Evolutionary conservation across 2,113 vertebrate species (phyloP).

Genomic region (Rostratula benghalensis): DNA sequence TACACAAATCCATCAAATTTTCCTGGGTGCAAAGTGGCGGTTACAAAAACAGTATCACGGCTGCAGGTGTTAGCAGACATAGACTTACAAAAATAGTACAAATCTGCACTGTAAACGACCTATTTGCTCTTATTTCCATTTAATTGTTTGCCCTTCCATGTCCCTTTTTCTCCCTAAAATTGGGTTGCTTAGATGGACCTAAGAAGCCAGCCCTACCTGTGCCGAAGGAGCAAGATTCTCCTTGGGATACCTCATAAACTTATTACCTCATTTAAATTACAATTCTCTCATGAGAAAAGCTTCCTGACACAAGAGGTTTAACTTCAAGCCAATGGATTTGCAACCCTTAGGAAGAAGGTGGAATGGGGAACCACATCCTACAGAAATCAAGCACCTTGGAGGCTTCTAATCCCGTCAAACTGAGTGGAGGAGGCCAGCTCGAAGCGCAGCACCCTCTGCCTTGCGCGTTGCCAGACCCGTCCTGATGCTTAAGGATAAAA

Average conservation of each 20-base stretch:
- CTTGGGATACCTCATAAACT: background rate
- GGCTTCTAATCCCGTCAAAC: background rate
- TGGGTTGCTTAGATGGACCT: background rate
- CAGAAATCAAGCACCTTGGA: background rate
- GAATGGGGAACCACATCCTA: background rate
- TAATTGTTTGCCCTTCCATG: background rate
- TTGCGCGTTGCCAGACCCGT: background rate
- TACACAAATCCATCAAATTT: constrained; percentile 24
- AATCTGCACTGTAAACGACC: background rate
- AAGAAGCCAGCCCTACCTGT: background rate
- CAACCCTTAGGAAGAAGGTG: background rate
- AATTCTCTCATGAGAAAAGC: background rate
- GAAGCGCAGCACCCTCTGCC: fast-evolving
- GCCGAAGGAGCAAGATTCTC: background rate
- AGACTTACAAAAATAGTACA: constrained; percentile 20
- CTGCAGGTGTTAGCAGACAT: background rate
- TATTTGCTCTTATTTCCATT: background rate
- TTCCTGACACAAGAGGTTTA: background rate
- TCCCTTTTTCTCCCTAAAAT: background rate
- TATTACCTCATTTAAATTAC: background rate
- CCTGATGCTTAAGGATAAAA: background rate
- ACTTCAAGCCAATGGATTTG: background rate
- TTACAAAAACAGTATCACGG: constrained; percentile 16
- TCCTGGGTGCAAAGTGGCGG: background rate
- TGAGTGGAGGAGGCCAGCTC: background rate